A percentile compares a stretch with the other conserved stretches of the same genome.
phyloP scores from a whole-genome alignment of 2,113 vertebrate species.

The Mus spicilegus region DNA sequence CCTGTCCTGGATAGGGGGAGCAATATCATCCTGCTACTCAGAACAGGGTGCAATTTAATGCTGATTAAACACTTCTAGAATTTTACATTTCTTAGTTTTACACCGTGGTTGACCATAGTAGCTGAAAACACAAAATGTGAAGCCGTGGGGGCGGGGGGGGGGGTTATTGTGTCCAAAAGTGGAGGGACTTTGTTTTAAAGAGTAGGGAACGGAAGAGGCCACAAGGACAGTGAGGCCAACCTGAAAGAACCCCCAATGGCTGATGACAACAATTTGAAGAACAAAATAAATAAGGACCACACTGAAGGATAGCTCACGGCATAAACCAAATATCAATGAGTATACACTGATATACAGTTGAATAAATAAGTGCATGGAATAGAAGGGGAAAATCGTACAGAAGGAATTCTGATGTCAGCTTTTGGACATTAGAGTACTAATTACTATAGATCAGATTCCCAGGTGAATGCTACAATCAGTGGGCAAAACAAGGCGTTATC shows the following conservation, averaged over 20 bases:
- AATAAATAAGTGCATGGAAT: neutral
- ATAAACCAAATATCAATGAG: neutral
- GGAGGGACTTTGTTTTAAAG: neutral
- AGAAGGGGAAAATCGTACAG: neutral
- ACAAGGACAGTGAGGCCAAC: neutral
- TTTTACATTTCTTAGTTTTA: neutral
- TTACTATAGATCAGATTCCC: neutral
- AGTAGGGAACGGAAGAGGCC: neutral
- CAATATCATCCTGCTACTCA: neutral
- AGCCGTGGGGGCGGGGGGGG: too few relatives aligned
- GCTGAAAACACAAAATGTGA: neutral
- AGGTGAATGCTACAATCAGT: neutral
- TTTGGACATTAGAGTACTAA: neutral
- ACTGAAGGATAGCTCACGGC: neutral
- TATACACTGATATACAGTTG: neutral
- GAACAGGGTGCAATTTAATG: neutral
- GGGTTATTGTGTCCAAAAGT: neutral
- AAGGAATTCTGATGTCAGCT: neutral
- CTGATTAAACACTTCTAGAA: neutral
- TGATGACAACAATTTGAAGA: neutral
- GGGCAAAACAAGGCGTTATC: neutral
- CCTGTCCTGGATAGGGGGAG: neutral
- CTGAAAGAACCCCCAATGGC: neutral
- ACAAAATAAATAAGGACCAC: neutral
- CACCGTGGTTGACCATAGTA: neutral